These are phyloP conservation scores for Proisotoma minuta DNA, from an alignment of 2,888 invertebrate genomes.

Conservation along the genomic window DNA sequence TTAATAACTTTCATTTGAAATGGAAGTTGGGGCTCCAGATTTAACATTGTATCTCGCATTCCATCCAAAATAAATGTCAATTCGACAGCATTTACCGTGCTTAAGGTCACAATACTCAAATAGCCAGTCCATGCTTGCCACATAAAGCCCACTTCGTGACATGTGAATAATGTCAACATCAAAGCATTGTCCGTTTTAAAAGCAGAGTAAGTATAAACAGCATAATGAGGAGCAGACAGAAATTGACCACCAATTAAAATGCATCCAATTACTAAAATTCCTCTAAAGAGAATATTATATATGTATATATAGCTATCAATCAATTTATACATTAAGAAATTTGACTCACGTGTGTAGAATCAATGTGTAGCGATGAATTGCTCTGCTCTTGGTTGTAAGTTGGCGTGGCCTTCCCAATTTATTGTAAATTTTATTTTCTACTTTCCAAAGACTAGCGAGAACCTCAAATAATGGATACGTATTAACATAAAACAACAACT, in stretches of 20 bases:
- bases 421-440: constrained; percentile 14
- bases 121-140: constrained; percentile 26
- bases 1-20: neutral
- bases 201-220: constrained; percentile 18
- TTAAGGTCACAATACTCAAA: constrained; percentile 16
- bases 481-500: constrained; percentile 5
- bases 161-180: constrained; percentile 10
- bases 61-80: constrained; percentile 15
- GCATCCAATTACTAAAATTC: neutral
- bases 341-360: constrained; percentile 11
- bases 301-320: neutral
- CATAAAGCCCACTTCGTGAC: constrained; percentile 11
- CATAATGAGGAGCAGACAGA: constrained; percentile 11
- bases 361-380: constrained; percentile 10
- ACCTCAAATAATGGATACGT: constrained; percentile 20
- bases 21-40: neutral
- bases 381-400: constrained; percentile 1
- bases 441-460: constrained; percentile 11
- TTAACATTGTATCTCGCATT: constrained; percentile 3
- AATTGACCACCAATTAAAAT: constrained; percentile 4
- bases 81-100: constrained; percentile 19
- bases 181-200: constrained; percentile 1
- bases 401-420: constrained; percentile 10
- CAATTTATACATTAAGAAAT: neutral
- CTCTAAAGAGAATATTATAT: neutral